Evolutionary conservation across 2,888 invertebrate species (phyloP), one percentile per base, ranked within the genome.

Genomic region (Cactoblastis cactorum): DNA sequence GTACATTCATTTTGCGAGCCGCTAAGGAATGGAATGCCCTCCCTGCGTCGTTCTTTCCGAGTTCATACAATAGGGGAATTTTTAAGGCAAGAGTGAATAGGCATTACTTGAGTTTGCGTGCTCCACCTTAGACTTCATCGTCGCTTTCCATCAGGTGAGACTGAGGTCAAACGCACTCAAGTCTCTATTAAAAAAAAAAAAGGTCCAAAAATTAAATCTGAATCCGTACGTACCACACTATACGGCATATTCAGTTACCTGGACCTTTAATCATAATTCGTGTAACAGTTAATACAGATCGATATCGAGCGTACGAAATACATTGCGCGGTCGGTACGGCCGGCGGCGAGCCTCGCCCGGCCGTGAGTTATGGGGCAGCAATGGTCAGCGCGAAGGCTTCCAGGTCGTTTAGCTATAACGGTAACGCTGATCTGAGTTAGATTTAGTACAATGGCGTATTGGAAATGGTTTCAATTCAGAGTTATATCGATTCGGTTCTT

Each of bases 281-380:
- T 43, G 28, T 28, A 11, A 28, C 28, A 12, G 28, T 15, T 28
- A 43, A 28, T 43, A 6, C 12, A 28, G 22, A 43, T 41, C 11
- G 24, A 43, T 43, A 28, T 43, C 43, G 43, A 28, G 15, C 15
- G 12, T 11, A 6, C 15, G 28, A 43, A 15, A 43, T 43, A 43
- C 28, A 43, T 43, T 28, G 28, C 15, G 43, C 15, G 43, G 43
- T 43, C 15, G 14, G 43, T 15, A 11, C 43, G 14, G 28, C 3
- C 41, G 24, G 38, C 38, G 22, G 22, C 24, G 24, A 14, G 24
- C 14, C 17, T 32, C 17, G 41, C 15, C 14, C 47, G 37, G 19
- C 18, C 15, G 24, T 48, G 47, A 48, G 47, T 48, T 37, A 48
- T 28, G 37, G 24, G 15, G 6, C 47, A 48, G 47, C 37, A 37